A percentile compares a stretch with the other conserved stretches of the same genome.
Evolutionary conservation across 2,888 invertebrate species (phyloP).

Genomic region (Pharmacophagus antenor): DNA sequence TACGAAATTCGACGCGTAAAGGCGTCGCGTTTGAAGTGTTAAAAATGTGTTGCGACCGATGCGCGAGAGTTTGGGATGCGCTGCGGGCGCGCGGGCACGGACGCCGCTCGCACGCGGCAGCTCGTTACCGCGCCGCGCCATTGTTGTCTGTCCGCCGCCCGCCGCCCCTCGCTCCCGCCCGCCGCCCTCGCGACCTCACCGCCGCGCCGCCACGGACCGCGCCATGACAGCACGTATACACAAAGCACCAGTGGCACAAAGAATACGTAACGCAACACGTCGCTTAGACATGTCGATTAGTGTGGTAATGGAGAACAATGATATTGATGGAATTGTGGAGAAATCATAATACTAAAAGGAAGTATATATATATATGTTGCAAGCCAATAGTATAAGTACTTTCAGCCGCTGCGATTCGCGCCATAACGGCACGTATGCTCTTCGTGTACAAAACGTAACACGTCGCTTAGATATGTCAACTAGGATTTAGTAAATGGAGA

Average conservation of each 20-base stretch:
- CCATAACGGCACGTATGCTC: no score
- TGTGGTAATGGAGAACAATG: not conserved
- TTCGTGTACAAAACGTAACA: no score
- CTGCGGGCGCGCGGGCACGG: constrained; percentile 18
- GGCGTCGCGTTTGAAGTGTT: no score
- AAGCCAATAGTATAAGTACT: no score
- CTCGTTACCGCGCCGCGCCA: constrained; percentile 27
- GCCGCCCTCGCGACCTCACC: constrained; percentile 1
- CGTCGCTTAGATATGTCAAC: no score
- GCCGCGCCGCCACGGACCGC: not conserved
- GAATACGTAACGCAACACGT: not conserved
- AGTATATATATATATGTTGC: no score
- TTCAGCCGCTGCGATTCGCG: no score
- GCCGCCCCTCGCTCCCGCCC: constrained; percentile 1
- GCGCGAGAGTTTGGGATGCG: constrained; percentile 13
- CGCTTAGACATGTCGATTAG: not conserved
- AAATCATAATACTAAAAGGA: no score
- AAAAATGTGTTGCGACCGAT: no score
- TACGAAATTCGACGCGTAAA: no score
- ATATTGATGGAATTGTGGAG: no score
- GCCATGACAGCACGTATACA: not conserved
- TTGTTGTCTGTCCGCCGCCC: constrained; percentile 27
- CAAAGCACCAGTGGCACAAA: not conserved
- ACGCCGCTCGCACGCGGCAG: constrained; percentile 30
- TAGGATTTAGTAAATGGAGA: no score